These are phyloP conservation scores for Diogma glabrata DNA, from an alignment of 2,888 invertebrate species.

Conservation along the genomic window DNA sequence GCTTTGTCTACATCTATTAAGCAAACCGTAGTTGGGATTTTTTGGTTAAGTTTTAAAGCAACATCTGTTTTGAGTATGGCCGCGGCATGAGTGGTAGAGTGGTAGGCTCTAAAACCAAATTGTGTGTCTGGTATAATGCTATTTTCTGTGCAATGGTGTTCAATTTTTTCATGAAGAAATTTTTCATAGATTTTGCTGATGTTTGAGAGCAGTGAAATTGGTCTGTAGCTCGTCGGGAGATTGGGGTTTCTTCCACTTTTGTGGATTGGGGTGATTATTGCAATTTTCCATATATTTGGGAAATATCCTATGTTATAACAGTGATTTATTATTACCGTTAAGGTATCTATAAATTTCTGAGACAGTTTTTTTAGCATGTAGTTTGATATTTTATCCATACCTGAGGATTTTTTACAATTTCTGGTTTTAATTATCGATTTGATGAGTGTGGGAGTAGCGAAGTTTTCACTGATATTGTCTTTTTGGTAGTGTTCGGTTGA, in stretches of 20 bases:
- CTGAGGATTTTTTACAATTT: background rate
- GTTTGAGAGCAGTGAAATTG: background rate
- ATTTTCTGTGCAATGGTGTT: background rate
- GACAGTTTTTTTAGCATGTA: background rate
- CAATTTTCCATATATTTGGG: background rate
- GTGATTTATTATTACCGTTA: background rate
- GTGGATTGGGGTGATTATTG: background rate
- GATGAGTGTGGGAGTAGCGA: background rate
- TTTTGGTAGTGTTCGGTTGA: background rate
- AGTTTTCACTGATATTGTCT: background rate
- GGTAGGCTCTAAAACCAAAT: conserved; percentile 2
- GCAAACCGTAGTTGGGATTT: conserved; percentile 5
- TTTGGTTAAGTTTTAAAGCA: background rate
- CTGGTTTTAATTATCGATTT: background rate
- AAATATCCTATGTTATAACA: background rate
- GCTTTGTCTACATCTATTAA: conserved; percentile 11
- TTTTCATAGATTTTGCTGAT: background rate
- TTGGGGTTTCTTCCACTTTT: background rate
- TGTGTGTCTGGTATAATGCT: conserved; percentile 11
- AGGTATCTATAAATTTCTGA: background rate
- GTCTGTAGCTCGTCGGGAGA: background rate
- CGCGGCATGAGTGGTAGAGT: conserved; percentile 9
- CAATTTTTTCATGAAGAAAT: background rate
- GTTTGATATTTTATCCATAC: background rate
- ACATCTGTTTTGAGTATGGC: conserved; percentile 2